Evolutionary conservation across 2,888 invertebrate genomes (phyloP), one percentile per base, ranked within the genome.

Genomic region (Drosophila affinis): DNA sequence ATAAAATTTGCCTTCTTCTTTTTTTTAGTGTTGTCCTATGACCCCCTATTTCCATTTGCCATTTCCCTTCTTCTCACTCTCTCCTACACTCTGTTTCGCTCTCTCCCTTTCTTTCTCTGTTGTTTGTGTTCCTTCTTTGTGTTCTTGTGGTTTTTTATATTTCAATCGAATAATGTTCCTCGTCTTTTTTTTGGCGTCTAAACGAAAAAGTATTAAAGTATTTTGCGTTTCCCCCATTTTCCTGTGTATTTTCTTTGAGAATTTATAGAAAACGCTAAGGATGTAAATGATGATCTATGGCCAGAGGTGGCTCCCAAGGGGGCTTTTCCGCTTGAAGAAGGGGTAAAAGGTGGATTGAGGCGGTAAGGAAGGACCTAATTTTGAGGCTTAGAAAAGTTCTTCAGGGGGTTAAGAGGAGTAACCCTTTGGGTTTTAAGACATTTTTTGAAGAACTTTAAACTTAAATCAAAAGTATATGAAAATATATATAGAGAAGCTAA

Each of bases 231-330:
- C 21, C 39, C 29, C 29, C 18, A 46, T 21, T 44, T 52, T 32
- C 51, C 52, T 49, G 27, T 56, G 32, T 45, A 39, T 62, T 62
- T 45, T 53, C 17, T 12, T 39, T 39, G 45, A 48, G 59, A 60
- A 32, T 61, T 44, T 18, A 76, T 69, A 59, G 68, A 65, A 72
- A 78, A 70, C 75, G 75, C 78, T 68, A 75, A 78, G 62, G 70
- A 59, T 72, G 71, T 71, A 82, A 83, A 82, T 78, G 76, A 83
- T 82, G 83, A 82, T 83, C 77, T 81, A 81, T 82, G 77, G 81
- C 77, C 51, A 52, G 57, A 60, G 39, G 71, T 71, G 47, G 54
- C 24, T 52, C 69, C 63, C 72, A 12, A 21, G 52, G 72, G 63
- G 76, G 53, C 44, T 47, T 10, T 39, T 24, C 53, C n/a, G 9